phyloP scores from a whole-genome alignment of 2,113 vertebrate genomes.

The Chaetodon trifascialis region DNA sequence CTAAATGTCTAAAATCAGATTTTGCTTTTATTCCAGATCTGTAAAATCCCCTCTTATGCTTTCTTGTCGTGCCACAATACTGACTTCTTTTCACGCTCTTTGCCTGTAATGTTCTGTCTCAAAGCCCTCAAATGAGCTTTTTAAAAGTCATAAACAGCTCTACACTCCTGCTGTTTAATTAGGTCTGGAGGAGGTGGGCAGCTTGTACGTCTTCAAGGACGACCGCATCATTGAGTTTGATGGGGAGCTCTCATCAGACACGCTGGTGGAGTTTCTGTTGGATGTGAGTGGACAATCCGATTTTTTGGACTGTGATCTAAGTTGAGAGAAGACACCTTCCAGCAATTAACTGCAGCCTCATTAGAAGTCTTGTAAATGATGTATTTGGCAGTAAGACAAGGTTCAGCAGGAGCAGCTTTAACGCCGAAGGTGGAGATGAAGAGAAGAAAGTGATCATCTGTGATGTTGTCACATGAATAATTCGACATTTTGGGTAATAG shows the following conservation, averaged over 20 bases:
- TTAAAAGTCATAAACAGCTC: not conserved
- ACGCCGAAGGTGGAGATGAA: not conserved
- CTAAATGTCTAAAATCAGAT: not conserved
- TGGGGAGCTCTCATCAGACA: slow-evolving; percentile 94
- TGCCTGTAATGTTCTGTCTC: not conserved
- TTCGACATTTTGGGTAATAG: not conserved
- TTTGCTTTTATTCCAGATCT: not conserved
- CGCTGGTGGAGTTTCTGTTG: slow-evolving; percentile 95
- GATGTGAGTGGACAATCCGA: slow-evolving; percentile 86
- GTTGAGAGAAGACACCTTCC: not conserved
- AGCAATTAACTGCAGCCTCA: slow-evolving; percentile 5
- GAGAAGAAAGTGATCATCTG: not conserved
- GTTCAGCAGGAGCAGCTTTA: not conserved
- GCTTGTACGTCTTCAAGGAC: slow-evolving; percentile 94
- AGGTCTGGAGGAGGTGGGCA: slow-evolving; percentile 95
- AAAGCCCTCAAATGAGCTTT: not conserved
- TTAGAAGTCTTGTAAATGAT: slow-evolving; percentile 17
- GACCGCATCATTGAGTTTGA: slow-evolving; percentile 95
- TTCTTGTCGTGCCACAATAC: not conserved
- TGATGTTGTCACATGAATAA: not conserved
- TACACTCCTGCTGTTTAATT: slow-evolving; percentile 10
- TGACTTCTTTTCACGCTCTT: not conserved
- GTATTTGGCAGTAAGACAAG: slow-evolving; percentile 8
- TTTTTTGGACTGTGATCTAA: not conserved
- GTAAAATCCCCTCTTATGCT: not conserved